Conservation (phyloP, 2,113 vertebrate species). For the Mormyrus lacerda region DNA sequence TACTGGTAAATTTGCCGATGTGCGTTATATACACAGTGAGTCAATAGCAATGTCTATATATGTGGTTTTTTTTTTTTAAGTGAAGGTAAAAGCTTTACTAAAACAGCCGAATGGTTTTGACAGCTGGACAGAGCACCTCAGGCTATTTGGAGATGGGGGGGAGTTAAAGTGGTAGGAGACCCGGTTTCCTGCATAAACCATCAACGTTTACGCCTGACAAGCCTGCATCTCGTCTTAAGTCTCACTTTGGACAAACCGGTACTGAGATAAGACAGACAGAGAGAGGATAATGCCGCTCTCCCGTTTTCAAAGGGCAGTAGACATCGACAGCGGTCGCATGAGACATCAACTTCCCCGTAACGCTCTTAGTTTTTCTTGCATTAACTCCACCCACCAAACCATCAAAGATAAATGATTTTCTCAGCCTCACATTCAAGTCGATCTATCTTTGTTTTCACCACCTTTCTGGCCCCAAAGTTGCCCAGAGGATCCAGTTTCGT, state of each 20-base stretch:
- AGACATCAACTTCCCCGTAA: not conserved
- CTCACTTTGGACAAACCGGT: not conserved
- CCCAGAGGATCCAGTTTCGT: constrained; percentile 16
- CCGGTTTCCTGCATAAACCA: not conserved
- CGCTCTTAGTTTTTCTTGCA: not conserved
- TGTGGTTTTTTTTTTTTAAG: not conserved
- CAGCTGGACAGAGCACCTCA: not conserved
- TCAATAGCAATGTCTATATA: not conserved
- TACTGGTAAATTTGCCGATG: not conserved
- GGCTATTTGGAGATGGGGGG: not conserved
- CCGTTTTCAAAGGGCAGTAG: not conserved
- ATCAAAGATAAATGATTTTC: not conserved
- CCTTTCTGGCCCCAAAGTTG: not conserved
- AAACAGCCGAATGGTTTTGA: not conserved
- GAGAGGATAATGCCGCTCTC: not conserved
- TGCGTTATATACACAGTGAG: not conserved
- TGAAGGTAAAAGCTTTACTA: not conserved
- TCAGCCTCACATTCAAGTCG: not conserved
- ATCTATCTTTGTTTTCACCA: not conserved
- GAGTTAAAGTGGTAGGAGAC: not conserved
- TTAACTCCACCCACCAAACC: not conserved
- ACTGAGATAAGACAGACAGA: not conserved
- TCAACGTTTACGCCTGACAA: not conserved
- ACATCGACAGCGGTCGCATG: not conserved
- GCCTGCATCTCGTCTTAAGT: not conserved